Evolutionary conservation across 2,113 vertebrate species (phyloP).

Genomic region (Ibidorhyncha struthersii): DNA sequence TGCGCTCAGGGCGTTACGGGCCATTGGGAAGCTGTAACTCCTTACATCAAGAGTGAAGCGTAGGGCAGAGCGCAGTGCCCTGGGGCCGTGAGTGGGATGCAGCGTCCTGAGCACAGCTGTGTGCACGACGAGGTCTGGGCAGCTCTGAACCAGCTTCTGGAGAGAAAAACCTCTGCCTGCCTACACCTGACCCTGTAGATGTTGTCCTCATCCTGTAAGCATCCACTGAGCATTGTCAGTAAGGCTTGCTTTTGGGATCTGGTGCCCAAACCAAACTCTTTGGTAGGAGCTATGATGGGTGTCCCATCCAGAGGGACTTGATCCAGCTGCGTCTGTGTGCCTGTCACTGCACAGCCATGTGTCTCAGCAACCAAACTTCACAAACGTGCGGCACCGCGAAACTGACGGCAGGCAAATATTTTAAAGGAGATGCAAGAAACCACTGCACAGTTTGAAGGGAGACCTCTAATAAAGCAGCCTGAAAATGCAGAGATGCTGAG

Average conservation of each 20-base stretch:
- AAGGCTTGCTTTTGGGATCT: neutral
- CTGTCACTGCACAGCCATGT: neutral
- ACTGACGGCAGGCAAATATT: neutral
- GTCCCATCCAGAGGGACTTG: rapidly evolving
- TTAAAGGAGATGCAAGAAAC: neutral
- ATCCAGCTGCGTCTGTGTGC: neutral
- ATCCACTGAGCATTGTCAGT: no score
- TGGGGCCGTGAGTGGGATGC: neutral
- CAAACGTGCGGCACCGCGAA: rapidly evolving
- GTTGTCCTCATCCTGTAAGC: neutral
- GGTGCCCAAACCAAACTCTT: neutral
- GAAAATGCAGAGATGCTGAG: neutral
- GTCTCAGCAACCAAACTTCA: neutral
- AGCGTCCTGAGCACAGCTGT: neutral
- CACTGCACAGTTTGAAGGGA: neutral
- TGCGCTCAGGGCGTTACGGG: rapidly evolving
- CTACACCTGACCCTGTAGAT: neutral
- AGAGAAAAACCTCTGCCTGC: neutral
- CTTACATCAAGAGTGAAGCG: no score
- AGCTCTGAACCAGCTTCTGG: neutral
- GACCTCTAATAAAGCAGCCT: neutral
- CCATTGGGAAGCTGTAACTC: no score
- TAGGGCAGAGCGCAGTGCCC: no score
- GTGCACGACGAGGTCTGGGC: rapidly evolving
- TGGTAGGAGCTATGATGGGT: neutral